A percentile compares a stretch with the other conserved stretches of the same genome.
Evolutionary conservation across 1,140 invertebrate species (phyloP).

Genomic region (Halictus rubicundus): DNA sequence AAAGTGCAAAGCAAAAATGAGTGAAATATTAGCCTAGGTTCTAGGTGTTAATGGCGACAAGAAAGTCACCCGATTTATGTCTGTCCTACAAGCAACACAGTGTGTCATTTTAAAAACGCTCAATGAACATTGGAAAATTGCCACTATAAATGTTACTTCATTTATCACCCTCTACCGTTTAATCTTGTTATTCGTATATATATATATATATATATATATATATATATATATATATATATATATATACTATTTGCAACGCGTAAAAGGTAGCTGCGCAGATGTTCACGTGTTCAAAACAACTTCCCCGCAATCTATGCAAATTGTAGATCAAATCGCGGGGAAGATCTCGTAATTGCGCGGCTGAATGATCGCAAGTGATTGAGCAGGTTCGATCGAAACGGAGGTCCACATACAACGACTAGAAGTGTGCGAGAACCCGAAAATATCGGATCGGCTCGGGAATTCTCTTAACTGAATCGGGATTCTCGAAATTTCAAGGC

Average conservation of each 20-base stretch:
- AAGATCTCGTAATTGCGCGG: neutral
- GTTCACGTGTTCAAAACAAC: neutral
- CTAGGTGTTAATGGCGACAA: no score
- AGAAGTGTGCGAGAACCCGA: no score
- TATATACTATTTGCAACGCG: neutral
- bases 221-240: no score
- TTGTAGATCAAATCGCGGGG: conserved; percentile 16
- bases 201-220: no score
- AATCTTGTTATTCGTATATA: neutral
- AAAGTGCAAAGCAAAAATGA: no score
- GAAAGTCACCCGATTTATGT: no score
- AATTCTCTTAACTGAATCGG: no score
- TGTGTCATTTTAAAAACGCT: neutral
- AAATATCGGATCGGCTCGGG: no score
- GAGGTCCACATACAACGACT: neutral
- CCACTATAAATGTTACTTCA: neutral
- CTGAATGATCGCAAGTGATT: neutral
- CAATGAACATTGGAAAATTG: neutral
- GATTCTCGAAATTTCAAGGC: no score
- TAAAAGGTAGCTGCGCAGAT: neutral
- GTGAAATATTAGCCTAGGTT: no score
- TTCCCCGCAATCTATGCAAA: neutral
- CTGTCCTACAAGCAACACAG: neutral
- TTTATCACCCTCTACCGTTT: neutral
- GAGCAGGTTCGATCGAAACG: conserved; percentile 1